Conservation (phyloP, 2,113 vertebrate species). For the Dinomys branickii region DNA sequence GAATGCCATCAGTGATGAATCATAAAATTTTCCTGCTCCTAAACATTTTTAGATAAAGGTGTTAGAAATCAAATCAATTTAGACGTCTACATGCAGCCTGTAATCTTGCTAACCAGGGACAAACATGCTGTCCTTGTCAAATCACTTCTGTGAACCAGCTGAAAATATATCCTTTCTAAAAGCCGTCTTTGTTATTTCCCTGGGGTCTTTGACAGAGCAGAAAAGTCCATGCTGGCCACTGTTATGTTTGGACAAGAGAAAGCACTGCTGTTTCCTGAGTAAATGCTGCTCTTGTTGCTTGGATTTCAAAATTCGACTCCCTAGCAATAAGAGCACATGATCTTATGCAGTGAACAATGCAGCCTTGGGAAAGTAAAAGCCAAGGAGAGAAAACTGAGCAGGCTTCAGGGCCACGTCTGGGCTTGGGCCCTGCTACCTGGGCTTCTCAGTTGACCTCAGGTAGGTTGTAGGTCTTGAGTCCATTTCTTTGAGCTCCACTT, state of each 20-base stretch:
- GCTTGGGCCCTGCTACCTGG: fast-evolving
- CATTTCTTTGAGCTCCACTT: not conserved
- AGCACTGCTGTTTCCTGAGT: not conserved
- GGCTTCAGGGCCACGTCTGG: not conserved
- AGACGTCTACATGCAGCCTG: slow-evolving; percentile 85
- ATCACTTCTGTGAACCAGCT: slow-evolving; percentile 84
- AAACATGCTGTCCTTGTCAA: slow-evolving; percentile 86
- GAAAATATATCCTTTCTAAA: slow-evolving; percentile 86
- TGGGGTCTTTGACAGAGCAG: slow-evolving; percentile 58
- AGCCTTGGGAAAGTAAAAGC: fast-evolving
- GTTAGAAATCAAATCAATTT: slow-evolving; percentile 91
- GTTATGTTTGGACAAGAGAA: slow-evolving; percentile 48
- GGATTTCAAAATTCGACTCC: not conserved
- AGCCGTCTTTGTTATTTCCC: slow-evolving; percentile 64
- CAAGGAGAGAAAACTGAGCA: fast-evolving
- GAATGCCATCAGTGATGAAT: slow-evolving; percentile 91
- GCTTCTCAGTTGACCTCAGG: too few relatives aligned
- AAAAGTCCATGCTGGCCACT: slow-evolving; percentile 26
- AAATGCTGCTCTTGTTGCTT: not conserved
- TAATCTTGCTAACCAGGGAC: slow-evolving; percentile 83
- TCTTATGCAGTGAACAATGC: not conserved
- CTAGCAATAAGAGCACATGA: not conserved
- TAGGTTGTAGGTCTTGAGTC: fast-evolving
- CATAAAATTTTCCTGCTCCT: slow-evolving; percentile 90
- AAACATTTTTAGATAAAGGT: slow-evolving; percentile 91